Evolutionary conservation across 2,113 vertebrate species (phyloP).

Genomic region (Hemichromis elongatus): DNA sequence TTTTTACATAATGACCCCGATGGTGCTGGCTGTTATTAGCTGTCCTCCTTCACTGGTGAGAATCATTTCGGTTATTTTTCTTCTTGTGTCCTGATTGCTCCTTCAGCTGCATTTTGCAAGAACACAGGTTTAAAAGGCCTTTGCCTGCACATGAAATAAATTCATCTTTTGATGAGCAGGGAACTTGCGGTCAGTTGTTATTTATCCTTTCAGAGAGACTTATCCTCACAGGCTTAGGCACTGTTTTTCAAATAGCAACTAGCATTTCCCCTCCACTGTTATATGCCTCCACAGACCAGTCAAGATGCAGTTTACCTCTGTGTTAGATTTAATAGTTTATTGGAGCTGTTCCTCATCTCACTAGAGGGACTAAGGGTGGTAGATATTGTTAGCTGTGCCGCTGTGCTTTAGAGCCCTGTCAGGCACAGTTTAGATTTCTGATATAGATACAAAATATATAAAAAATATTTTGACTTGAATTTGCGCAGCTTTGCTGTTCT

Average conservation of each 20-base stretch:
- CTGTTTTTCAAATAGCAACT: not conserved
- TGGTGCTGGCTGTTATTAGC: not conserved
- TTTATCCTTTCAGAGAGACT: not conserved
- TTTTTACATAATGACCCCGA: not conserved
- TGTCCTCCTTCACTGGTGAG: not conserved
- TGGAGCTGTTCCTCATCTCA: not conserved
- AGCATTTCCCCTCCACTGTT: not conserved
- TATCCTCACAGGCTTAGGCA: not conserved
- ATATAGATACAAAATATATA: not conserved
- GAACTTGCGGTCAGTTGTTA: not conserved
- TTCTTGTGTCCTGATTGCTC: not conserved
- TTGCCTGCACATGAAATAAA: not conserved
- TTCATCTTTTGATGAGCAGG: not conserved
- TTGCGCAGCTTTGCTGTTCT: not conserved
- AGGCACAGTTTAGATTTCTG: not conserved
- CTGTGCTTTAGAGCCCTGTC: not conserved
- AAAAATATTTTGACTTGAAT: not conserved
- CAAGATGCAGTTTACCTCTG: not conserved
- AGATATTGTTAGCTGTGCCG: not conserved
- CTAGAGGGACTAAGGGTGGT: not conserved
- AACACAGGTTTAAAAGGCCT: not conserved
- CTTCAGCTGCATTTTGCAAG: not conserved
- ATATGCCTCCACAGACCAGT: not conserved
- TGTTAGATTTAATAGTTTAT: not conserved
- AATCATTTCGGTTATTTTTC: not conserved